These are phyloP conservation scores for Ondatra zibethicus DNA, from an alignment of 2,113 vertebrate genomes.

Conservation along the genomic window DNA sequence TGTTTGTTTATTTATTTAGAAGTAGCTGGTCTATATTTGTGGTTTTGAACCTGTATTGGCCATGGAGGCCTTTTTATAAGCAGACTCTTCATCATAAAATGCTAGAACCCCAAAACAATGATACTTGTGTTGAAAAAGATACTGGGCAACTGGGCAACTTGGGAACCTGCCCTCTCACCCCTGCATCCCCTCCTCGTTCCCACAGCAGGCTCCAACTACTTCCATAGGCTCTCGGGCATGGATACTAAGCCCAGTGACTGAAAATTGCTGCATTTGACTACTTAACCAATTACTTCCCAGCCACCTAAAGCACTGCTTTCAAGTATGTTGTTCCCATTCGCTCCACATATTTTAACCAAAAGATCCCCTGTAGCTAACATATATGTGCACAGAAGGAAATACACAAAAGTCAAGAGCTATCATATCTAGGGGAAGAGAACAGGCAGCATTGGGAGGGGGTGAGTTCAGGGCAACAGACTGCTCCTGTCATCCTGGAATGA, in stretches of 20 bases:
- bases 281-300: neutral
- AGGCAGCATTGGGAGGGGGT: neutral
- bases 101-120: neutral
- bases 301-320: neutral
- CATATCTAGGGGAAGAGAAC: neutral
- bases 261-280: neutral
- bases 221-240: neutral
- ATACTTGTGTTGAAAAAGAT: neutral
- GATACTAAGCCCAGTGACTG: neutral
- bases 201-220: neutral
- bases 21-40: neutral
- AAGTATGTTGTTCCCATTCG: neutral
- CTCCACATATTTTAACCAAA: neutral
- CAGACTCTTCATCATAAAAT: conserved; percentile 10
- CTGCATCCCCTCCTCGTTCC: no score
- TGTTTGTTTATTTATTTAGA: no score
- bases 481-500: neutral
- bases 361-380: neutral
- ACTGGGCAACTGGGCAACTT: no score
- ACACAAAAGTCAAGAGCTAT: neutral
- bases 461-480: neutral
- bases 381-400: neutral
- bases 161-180: neutral
- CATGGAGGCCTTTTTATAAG: neutral
- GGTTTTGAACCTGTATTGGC: neutral